A percentile compares a stretch with the other conserved stretches of the same genome.
Evolutionary conservation across 2,113 vertebrate species (phyloP).

Genomic region (Clarias gariepinus): DNA sequence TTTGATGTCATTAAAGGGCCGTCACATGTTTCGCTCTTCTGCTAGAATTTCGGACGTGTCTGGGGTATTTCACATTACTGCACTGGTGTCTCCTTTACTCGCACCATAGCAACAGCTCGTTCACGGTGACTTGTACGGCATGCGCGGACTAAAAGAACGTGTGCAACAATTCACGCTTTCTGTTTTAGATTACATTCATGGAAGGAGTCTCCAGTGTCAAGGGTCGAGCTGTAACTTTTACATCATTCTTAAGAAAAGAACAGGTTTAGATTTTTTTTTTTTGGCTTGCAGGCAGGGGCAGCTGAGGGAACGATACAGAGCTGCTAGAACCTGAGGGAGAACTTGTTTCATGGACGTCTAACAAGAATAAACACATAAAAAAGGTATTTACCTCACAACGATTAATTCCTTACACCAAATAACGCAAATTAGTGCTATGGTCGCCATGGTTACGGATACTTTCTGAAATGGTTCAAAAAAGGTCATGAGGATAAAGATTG

Average conservation of each 20-base stretch:
- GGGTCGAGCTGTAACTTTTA: too few relatives aligned
- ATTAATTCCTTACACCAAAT: too few relatives aligned
- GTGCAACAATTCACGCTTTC: too few relatives aligned
- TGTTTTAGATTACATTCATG: too few relatives aligned
- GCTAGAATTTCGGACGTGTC: conserved; percentile 41
- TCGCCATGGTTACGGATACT: too few relatives aligned
- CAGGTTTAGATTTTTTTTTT: background rate
- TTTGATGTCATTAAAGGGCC: background rate
- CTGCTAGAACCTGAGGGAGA: background rate
- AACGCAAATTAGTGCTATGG: too few relatives aligned
- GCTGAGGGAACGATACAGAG: background rate
- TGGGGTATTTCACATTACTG: conserved; percentile 59
- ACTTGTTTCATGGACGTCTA: too few relatives aligned
- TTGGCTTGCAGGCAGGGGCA: too few relatives aligned
- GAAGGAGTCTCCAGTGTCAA: too few relatives aligned
- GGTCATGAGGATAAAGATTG: too few relatives aligned
- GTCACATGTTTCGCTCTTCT: conserved; percentile 54
- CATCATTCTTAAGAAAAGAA: too few relatives aligned
- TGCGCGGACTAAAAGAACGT: background rate
- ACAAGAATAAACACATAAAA: background rate
- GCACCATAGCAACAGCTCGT: background rate
- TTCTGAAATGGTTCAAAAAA: too few relatives aligned
- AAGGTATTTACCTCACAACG: background rate
- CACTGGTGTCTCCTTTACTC: conserved; percentile 22
- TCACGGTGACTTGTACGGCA: background rate